phyloP scores from a whole-genome alignment of 2,113 vertebrate species.

The Agapornis roseicollis region DNA sequence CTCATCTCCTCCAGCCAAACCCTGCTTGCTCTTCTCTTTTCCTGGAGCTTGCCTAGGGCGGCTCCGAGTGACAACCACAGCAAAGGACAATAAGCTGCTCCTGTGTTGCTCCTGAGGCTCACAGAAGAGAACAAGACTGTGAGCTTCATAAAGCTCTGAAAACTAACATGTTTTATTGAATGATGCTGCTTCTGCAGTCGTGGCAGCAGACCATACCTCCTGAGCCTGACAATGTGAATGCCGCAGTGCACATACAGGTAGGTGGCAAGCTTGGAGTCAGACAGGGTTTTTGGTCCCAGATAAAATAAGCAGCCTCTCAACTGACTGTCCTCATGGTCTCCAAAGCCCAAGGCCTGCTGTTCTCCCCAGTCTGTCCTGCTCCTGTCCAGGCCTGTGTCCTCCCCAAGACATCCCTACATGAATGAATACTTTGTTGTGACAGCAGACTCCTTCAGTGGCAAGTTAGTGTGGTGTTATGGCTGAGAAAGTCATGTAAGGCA shows the following conservation, averaged over 20 bases:
- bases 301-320: not conserved
- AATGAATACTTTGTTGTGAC: fast-evolving
- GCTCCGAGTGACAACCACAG: not conserved
- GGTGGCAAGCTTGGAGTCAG: not conserved
- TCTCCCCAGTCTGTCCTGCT: not conserved
- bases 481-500: not conserved
- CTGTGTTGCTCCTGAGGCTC: not conserved
- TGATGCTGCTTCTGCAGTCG: not conserved
- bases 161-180: not conserved
- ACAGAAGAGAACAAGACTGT: not conserved
- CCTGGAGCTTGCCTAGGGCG: not conserved
- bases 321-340: not conserved
- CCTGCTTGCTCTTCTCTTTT: not conserved
- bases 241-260: too few relatives aligned
- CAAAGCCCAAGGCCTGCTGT: not conserved
- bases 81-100: fast-evolving
- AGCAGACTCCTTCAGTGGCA: not conserved
- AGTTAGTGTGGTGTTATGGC: not conserved
- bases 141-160: not conserved
- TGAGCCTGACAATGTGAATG: fast-evolving
- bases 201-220: not conserved
- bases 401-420: not conserved
- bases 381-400: not conserved
- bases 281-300: not conserved
- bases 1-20: not conserved